Evolutionary conservation across 2,113 vertebrate species (phyloP), one percentile per base, ranked within the genome.

Genomic region (Sclerurus mexicanus): DNA sequence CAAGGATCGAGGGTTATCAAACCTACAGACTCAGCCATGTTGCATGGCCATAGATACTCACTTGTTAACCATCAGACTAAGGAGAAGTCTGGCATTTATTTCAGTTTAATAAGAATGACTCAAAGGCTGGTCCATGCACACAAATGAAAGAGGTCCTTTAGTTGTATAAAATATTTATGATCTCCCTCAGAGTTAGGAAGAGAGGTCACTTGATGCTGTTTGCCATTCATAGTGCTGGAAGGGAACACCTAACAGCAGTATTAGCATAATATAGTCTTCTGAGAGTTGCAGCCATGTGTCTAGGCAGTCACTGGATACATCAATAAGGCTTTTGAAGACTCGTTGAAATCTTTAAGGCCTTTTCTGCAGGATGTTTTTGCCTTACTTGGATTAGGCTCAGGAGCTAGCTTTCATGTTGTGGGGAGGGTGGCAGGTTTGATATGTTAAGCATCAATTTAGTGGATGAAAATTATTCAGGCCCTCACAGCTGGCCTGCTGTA

Each of bases 401-500:
- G 74, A 90, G 33, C 47, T 63, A 53, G 62, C 85, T 89, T 89
- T 91, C 42, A 42, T 90, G n/a, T 46, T 74, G 44, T 63, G 42
- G 31, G 28, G 9, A 59, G 31, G 33, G 42, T 76, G 72, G 47
- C 66, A 87, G 69, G 62, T 90, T 96, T 5, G 20, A 31, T 88
- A 46, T 33, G 40, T 67, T 90, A 83, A 90, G 42, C 74, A 50
- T 91, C 82, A 79, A 4, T 87, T 90, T 87, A 78, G 33, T 74
- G 60, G 66, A 81, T 93, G 47, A 58, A 85, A 81, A 89, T 75
- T 21, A 75, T 75, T 87, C 33, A 75, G 74, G 31, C 60, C 40
- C n/a, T 95, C 60, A 81, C 69, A 95, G 46, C 85, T 95, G 69
- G 47, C 78, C 37, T 89, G 50, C 85, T 90, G 69, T 75, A 79